Conservation (phyloP, 2,797 vertebrate species). For the Avahi laniger region DNA sequence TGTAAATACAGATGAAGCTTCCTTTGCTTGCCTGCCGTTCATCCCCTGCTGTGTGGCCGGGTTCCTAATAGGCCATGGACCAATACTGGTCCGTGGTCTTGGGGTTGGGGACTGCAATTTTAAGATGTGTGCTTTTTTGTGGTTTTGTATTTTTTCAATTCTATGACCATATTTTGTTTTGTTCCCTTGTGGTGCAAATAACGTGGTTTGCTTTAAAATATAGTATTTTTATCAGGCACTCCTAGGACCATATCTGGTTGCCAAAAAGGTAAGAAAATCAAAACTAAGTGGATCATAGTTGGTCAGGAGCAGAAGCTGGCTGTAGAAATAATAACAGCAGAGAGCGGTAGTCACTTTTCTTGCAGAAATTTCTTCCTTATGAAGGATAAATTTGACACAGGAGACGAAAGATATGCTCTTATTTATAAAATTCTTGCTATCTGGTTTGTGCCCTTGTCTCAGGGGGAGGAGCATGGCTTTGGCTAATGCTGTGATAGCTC, state of each 20-base stretch:
- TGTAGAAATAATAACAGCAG: neutral
- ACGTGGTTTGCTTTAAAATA: constrained; percentile 10
- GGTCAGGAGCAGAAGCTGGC: neutral
- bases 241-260: neutral
- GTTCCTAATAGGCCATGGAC: too few species aligned
- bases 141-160: neutral
- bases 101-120: too few species aligned
- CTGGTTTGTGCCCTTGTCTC: neutral
- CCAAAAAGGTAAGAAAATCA: neutral
- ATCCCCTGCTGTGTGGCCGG: too few species aligned
- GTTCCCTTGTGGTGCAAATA: neutral
- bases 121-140: neutral
- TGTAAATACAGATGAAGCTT: too few species aligned
- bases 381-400: neutral
- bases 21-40: too few species aligned
- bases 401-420: neutral
- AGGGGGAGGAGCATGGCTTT: neutral
- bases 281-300: neutral
- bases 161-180: neutral
- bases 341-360: neutral
- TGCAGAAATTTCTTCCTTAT: neutral
- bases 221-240: neutral
- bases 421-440: neutral
- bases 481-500: neutral
- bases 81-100: too few species aligned